A percentile compares a stretch with the other conserved stretches of the same genome.
phyloP scores from a whole-genome alignment of 2,888 invertebrate genomes.

The Didymodactylos carnosus region DNA sequence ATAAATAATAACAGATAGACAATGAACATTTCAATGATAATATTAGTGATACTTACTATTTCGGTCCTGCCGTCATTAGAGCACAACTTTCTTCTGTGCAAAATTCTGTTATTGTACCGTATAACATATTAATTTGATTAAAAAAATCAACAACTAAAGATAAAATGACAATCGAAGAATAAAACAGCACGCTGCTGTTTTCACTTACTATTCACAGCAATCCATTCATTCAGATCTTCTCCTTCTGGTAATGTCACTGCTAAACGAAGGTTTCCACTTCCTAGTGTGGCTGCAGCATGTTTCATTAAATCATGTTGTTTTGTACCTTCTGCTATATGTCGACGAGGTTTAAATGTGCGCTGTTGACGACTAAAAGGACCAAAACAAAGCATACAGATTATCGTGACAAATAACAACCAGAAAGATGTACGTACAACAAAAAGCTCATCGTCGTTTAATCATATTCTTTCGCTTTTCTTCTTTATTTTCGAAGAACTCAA shows the following conservation, averaged over 20 bases:
- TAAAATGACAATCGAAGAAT: conserved; percentile 12
- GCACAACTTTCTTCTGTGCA: conserved; percentile 89
- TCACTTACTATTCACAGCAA: conserved; percentile 85
- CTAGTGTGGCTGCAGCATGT: conserved; percentile 53
- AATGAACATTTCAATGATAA: too few species aligned
- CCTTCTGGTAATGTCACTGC: conserved; percentile 94
- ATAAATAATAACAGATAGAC: too few species aligned
- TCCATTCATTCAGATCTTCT: conserved; percentile 98
- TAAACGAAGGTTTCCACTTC: conserved; percentile 79
- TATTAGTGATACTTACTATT: too few species aligned
- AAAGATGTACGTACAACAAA: too few species aligned
- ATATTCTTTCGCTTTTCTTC: too few species aligned
- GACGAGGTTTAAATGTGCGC: conserved; percentile 10
- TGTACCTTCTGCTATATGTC: conserved; percentile 9
- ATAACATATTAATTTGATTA: conserved; percentile 98
- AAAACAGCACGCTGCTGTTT: background rate
- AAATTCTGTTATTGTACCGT: conserved; percentile 97
- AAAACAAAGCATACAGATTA: too few species aligned
- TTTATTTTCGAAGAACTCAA: too few species aligned
- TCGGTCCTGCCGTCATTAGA: conserved; percentile 95
- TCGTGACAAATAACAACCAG: too few species aligned
- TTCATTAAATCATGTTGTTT: conserved; percentile 6
- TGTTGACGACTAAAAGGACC: conserved; percentile 1
- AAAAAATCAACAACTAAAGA: conserved; percentile 89
- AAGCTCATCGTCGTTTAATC: too few species aligned